phyloP scores from a whole-genome alignment of 2,113 vertebrate genomes.

The Pangasianodon hypophthalmus region DNA sequence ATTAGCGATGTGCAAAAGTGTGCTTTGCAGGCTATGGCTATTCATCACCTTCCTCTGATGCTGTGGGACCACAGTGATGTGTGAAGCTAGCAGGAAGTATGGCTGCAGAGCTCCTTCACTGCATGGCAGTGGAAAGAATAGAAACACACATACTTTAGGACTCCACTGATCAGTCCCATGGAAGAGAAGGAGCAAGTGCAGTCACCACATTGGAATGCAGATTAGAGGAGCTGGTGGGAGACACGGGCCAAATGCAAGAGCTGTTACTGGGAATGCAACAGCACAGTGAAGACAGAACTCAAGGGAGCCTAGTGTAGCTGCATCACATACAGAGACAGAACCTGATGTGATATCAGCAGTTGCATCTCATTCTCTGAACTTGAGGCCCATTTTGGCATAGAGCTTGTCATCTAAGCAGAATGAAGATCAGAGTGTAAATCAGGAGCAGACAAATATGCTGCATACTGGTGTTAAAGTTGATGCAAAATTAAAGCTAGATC shows the following conservation, averaged over 20 bases:
- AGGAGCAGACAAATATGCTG: background rate
- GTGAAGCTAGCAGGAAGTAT: background rate
- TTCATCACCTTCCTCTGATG: background rate
- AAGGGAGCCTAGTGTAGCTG: background rate
- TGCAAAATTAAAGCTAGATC: background rate
- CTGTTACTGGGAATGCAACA: background rate
- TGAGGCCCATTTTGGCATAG: background rate
- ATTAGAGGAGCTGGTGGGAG: background rate
- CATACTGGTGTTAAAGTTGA: background rate
- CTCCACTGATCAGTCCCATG: background rate
- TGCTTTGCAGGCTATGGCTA: background rate
- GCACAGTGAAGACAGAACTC: background rate
- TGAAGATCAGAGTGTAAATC: background rate
- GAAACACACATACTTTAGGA: background rate
- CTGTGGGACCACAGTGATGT: background rate
- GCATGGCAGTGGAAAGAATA: background rate
- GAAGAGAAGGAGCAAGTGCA: background rate
- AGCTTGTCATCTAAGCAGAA: background rate
- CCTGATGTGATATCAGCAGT: background rate
- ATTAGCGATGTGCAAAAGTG: background rate
- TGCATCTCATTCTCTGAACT: background rate
- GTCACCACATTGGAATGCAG: background rate
- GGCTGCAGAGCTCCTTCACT: background rate
- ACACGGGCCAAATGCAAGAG: background rate
- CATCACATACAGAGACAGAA: background rate